These are phyloP conservation scores for Heterocephalus glaber DNA, from an alignment of 2,113 vertebrate species.

Conservation along the genomic window DNA sequence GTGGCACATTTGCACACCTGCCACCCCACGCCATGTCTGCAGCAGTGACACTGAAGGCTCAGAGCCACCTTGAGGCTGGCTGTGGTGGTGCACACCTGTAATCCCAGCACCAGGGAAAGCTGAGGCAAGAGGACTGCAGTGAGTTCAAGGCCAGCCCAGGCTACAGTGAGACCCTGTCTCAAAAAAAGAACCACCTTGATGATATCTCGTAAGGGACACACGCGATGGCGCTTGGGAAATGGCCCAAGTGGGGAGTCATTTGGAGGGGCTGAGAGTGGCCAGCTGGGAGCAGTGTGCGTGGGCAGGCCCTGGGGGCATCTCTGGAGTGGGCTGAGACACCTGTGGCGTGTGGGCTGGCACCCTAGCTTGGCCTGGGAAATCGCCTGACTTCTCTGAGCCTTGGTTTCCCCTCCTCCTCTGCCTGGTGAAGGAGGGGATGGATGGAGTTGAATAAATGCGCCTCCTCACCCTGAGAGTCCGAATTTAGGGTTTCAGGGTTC, in stretches of 20 bases:
- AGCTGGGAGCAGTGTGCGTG: accelerated
- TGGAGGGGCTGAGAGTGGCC: neutral
- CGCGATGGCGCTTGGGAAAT: neutral
- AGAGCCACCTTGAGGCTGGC: neutral
- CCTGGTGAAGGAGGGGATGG: neutral
- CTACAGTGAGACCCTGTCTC: neutral
- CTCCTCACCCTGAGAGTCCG: neutral
- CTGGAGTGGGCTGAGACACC: too few species aligned
- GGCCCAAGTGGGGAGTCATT: neutral
- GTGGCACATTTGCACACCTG: neutral
- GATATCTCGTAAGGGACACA: accelerated
- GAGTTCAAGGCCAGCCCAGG: neutral
- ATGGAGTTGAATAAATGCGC: too few species aligned
- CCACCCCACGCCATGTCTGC: neutral
- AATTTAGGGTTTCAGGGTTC: neutral
- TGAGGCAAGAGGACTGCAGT: neutral
- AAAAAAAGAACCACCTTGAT: neutral
- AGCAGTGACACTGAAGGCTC: neutral
- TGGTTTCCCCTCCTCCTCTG: neutral
- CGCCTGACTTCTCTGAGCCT: neutral
- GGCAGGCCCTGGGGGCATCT: neutral
- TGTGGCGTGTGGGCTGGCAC: neutral
- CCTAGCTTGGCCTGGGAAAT: neutral
- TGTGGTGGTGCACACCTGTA: neutral
- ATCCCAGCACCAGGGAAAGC: neutral